Evolutionary conservation across 2,888 invertebrate genomes (phyloP), one percentile per base, ranked within the genome.

Genomic region (Hyposoter didymator): DNA sequence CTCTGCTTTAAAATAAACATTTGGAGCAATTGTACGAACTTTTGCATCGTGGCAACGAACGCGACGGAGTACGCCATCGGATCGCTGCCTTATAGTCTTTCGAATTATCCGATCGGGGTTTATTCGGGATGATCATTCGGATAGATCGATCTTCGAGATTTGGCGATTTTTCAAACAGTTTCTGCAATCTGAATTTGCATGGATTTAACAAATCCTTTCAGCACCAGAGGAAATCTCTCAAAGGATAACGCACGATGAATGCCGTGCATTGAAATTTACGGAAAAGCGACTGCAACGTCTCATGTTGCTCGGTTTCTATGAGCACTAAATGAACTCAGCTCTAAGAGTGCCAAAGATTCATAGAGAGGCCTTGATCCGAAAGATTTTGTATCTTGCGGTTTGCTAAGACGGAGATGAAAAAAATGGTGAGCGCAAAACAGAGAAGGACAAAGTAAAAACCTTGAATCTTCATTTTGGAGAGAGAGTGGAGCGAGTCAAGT

Each of bases 331-430:
- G 12, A 19, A 67, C 43, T 39, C 6, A 7, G 10, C 6, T 72
- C 52, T 73, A 67, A 69, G 69, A 64, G 69, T 35, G 45, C 72
- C 39, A 69, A 28, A 52, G 79, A 72, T 67, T 66, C 22, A 12
- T 17, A 52, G 69, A 43, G 75, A 76, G 64, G 70, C 79, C 17
- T 66, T 32, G 74, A 67, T 52, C 32, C 19, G n/a, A 28, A 19
- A 52, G 66, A 39, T 76, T 22, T 78, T 78, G 45, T 66, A 70
- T 66, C 43, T 22, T 43, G 22, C 67, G 64, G 45, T 39, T 32
- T 76, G 69, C 39, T 76, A 67, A 76, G 62, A 82, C 47, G 49
- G 45, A 81, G 39, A 78, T 82, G 39, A 39, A 82, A 76, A 82
- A 84, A 84, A 80, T 80, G 76, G 64, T 35, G 69, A 72, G 72